These are phyloP conservation scores for Rafetus swinhoei DNA, from an alignment of 2,113 vertebrate species.

Conservation along the genomic window DNA sequence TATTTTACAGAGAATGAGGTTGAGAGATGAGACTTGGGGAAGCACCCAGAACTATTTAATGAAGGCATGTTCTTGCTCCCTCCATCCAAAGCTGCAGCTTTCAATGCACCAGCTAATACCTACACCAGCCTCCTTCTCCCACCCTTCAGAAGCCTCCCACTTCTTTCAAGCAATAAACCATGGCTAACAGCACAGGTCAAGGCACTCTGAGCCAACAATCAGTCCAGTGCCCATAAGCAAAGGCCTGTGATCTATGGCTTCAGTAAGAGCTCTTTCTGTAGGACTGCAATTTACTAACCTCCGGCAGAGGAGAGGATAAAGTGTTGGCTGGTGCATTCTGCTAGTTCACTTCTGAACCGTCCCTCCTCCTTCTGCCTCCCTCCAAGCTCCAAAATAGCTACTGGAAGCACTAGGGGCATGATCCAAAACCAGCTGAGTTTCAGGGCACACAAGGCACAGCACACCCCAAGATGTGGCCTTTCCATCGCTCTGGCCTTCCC, in stretches of 20 bases:
- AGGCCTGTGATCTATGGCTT: rapidly evolving
- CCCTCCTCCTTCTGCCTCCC: neutral
- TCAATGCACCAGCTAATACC: neutral
- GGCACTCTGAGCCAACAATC: neutral
- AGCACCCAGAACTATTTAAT: neutral
- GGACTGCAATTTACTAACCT: neutral
- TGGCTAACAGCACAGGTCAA: neutral
- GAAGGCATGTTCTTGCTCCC: neutral
- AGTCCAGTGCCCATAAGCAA: neutral
- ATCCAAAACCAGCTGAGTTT: neutral
- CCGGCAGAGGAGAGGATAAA: neutral
- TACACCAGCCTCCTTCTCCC: neutral
- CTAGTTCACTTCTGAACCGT: neutral
- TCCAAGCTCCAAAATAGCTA: neutral
- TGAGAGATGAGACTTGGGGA: neutral
- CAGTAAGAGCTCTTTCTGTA: neutral
- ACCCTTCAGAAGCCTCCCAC: too few relatives aligned
- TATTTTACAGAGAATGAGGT: neutral
- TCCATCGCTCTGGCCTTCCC: neutral
- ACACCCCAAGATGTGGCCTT: neutral
- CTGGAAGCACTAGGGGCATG: neutral
- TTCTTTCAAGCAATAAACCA: neutral
- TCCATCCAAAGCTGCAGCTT: neutral
- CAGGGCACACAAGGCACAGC: neutral
- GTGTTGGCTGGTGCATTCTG: neutral